Conservation (phyloP, 1,140 invertebrate genomes). For the Zaprionus africanus region DNA sequence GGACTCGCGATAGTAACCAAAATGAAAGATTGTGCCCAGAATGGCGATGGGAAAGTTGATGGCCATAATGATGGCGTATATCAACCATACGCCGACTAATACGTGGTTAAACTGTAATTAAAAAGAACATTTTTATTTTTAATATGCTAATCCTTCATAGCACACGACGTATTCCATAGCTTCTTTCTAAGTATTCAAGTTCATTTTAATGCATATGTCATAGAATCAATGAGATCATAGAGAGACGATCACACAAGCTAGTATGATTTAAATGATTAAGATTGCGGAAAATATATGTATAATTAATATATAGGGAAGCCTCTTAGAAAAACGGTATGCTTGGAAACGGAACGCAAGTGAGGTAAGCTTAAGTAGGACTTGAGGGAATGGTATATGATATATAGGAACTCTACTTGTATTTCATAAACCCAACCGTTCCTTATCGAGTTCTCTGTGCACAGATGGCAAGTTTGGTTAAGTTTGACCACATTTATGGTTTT, state of each 20-base stretch:
- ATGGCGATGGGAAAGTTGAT: conserved; percentile 67
- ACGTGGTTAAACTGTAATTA: conserved; percentile 50
- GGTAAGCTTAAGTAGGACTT: not conserved
- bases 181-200: not conserved
- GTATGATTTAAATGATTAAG: not conserved
- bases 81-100: conserved; percentile 59
- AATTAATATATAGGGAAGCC: not conserved
- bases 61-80: conserved; percentile 49
- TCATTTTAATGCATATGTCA: not conserved
- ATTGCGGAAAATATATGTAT: not conserved
- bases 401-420: not conserved
- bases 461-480: not conserved
- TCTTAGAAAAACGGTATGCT: not conserved
- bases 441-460: not conserved
- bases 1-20: conserved; percentile 63
- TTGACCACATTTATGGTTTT: not conserved
- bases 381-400: not conserved
- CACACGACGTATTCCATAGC: not conserved
- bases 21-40: conserved; percentile 70
- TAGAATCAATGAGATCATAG: conserved; percentile 2
- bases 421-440: not conserved
- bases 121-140: not conserved
- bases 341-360: not conserved
- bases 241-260: not conserved
- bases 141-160: not conserved